Percentiles rank a stretch among this genome's conserved stretches.
phyloP scores from a whole-genome alignment of 2,888 invertebrate species.

The Cistogaster globosa region DNA sequence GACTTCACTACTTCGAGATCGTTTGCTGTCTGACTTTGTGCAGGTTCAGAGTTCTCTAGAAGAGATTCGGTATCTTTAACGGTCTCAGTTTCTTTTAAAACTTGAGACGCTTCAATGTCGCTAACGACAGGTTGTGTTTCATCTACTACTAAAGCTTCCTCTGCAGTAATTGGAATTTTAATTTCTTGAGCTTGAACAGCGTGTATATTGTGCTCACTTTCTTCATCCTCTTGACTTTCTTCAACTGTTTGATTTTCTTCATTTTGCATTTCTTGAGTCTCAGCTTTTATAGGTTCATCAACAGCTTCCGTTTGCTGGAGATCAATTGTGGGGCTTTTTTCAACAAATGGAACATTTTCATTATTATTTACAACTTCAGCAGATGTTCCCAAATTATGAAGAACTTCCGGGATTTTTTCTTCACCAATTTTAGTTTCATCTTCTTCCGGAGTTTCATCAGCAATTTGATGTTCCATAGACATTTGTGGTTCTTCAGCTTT shows the following conservation, averaged over 20 bases:
- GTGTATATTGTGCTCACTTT: no score
- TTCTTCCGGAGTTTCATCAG: slow-evolving; percentile 65
- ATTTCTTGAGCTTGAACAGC: background rate
- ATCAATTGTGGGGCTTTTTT: background rate
- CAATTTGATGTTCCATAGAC: slow-evolving; percentile 52
- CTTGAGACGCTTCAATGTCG: background rate
- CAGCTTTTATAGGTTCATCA: background rate
- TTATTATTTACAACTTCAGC: background rate
- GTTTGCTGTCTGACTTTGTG: background rate
- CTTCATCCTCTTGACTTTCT: slow-evolving; percentile 6
- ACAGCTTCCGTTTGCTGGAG: slow-evolving; percentile 29
- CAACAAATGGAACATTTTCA: background rate
- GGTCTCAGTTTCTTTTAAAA: slow-evolving; percentile 54
- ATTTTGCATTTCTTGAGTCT: slow-evolving; percentile 27
- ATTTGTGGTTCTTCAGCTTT: slow-evolving; percentile 64
- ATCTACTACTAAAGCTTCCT: slow-evolving; percentile 33
- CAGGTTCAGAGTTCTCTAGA: slow-evolving; percentile 16
- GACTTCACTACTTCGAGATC: slow-evolving; percentile 4
- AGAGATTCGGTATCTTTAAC: background rate
- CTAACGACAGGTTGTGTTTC: slow-evolving; percentile 32
- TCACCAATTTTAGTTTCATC: slow-evolving; percentile 68
- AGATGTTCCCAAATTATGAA: background rate
- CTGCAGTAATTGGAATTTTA: slow-evolving; percentile 30
- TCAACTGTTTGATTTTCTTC: slow-evolving; percentile 43
- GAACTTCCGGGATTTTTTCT: background rate